Percentiles rank a stretch among this genome's conserved stretches.
phyloP scores from a whole-genome alignment of 1,140 invertebrate species.

The Eriosoma lanigerum region DNA sequence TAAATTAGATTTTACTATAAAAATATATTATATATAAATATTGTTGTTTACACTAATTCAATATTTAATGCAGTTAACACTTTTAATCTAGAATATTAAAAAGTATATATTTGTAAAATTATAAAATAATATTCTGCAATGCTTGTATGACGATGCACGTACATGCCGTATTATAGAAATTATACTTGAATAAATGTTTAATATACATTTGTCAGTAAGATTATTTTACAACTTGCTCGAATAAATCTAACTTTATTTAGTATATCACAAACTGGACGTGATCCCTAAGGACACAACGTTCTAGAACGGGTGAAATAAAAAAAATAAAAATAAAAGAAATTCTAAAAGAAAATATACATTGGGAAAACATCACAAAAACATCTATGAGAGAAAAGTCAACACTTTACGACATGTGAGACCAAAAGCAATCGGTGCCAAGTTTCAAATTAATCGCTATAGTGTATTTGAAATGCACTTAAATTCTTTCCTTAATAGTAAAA shows the following conservation, averaged over 20 bases:
- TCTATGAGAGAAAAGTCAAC: slow-evolving; percentile 25
- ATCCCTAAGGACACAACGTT: slow-evolving; percentile 13
- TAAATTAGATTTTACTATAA: no score
- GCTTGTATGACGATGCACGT: no score
- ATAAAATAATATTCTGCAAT: no score
- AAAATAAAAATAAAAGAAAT: background rate
- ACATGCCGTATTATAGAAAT: background rate
- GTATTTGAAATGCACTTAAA: slow-evolving; percentile 5
- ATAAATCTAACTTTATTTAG: slow-evolving; percentile 19
- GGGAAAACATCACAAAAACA: background rate
- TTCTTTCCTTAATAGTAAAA: background rate
- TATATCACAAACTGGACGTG: background rate
- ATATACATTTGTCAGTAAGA: background rate
- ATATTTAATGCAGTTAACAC: no score
- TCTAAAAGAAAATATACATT: slow-evolving; percentile 1
- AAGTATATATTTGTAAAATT: no score
- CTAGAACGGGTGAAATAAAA: background rate
- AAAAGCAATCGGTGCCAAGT: slow-evolving; percentile 31
- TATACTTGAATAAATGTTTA: background rate
- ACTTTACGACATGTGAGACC: slow-evolving; percentile 42
- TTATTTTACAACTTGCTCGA: background rate
- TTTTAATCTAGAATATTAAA: no score
- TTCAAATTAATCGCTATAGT: slow-evolving; percentile 33
- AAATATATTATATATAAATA: no score
- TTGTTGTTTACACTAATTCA: no score